Conservation (phyloP, 2,113 vertebrate species). For the Herpetotheres cachinnans region DNA sequence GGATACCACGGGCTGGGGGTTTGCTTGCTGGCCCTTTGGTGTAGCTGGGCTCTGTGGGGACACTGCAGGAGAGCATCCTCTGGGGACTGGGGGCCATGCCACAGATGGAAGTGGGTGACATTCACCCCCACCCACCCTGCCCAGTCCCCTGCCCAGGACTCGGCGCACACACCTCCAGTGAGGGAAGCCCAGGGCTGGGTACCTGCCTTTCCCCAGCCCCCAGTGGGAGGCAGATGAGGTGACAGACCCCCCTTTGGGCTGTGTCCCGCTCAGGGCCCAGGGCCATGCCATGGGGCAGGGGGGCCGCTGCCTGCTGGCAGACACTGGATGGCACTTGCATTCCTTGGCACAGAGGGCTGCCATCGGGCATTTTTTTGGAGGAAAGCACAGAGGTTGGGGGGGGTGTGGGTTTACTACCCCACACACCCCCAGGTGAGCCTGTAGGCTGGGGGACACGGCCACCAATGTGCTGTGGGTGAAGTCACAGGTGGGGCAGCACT, state of each 20-base stretch:
- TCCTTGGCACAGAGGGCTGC: background rate
- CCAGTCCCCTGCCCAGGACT: background rate
- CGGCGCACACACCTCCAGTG: background rate
- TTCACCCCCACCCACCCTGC: too few relatives aligned
- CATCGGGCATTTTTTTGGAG: background rate
- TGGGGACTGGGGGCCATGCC: background rate
- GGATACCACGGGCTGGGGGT: background rate
- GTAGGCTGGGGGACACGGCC: too few relatives aligned
- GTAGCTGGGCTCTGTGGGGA: background rate
- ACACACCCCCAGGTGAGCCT: background rate
- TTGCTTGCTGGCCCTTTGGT: background rate
- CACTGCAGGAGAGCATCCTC: too few relatives aligned
- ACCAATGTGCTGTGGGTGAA: too few relatives aligned
- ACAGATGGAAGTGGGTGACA: background rate
- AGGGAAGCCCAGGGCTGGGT: background rate
- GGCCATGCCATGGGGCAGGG: background rate
- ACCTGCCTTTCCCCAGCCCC: background rate
- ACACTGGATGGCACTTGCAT: slow-evolving; percentile 26
- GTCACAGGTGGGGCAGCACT: background rate
- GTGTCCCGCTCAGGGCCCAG: background rate
- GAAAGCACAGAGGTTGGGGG: background rate
- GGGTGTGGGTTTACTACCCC: background rate
- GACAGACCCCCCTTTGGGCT: background rate
- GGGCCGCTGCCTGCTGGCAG: background rate
- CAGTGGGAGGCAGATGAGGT: too few relatives aligned